A percentile compares a stretch with the other conserved stretches of the same genome.
Conservation (phyloP, 2,797 vertebrate genomes). For the Gymnothorax javanicus region DNA sequence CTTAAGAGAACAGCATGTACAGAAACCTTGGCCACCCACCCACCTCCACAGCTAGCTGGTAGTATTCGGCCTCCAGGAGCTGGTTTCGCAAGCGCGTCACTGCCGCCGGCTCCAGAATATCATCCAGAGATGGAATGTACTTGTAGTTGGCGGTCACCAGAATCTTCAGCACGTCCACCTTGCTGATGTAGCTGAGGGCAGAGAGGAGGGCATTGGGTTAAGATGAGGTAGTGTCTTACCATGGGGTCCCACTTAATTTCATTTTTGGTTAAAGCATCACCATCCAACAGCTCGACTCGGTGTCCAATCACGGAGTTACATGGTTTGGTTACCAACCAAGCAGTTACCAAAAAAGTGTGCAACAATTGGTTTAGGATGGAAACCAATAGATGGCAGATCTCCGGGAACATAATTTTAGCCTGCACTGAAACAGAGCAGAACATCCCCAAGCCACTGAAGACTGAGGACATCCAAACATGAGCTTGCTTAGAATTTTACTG, state of each 20-base stretch:
- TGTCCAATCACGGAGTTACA: neutral
- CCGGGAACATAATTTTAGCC: no score
- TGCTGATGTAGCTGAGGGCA: conserved; percentile 90
- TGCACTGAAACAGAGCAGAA: no score
- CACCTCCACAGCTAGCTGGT: conserved; percentile 95
- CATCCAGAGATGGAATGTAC: conserved; percentile 90
- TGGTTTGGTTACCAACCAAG: neutral
- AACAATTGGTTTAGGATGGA: no score
- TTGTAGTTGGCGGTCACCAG: conserved; percentile 90
- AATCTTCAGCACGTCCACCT: conserved; percentile 94
- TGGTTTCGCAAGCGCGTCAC: conserved; percentile 89
- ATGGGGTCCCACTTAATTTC: neutral
- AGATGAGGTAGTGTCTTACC: neutral
- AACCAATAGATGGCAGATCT: no score
- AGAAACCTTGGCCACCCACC: neutral
- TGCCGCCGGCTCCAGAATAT: conserved; percentile 87
- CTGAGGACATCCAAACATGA: no score
- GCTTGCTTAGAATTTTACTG: no score
- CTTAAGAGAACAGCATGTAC: neutral
- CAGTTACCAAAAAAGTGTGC: no score
- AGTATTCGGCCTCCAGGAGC: conserved; percentile 92
- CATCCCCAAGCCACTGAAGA: no score
- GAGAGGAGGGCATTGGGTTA: neutral
- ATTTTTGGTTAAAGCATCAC: no score
- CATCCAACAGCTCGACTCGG: no score